Evolutionary conservation across 2,113 vertebrate genomes (phyloP).

Genomic region (Notothenia rossii): DNA sequence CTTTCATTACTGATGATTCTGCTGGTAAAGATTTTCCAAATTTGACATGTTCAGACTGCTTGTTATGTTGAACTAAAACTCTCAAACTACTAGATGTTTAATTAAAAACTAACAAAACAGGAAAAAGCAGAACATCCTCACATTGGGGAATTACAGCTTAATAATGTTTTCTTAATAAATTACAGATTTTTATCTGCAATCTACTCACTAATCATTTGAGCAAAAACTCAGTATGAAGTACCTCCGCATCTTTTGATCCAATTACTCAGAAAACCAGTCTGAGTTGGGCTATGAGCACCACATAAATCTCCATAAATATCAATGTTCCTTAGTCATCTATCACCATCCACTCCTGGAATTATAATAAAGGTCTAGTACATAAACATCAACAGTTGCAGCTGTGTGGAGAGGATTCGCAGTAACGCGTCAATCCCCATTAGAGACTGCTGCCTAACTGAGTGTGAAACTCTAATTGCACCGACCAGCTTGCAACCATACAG

Average conservation of each 20-base stretch:
- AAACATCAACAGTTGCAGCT: conserved; percentile 74
- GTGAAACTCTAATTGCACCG: conserved; percentile 79
- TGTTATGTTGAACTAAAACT: not conserved
- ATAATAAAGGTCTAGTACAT: conserved; percentile 46
- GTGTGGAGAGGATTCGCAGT: conserved; percentile 59
- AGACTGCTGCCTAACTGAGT: conserved; percentile 72
- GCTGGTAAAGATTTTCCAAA: not conserved
- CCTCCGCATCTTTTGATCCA: conserved; percentile 5
- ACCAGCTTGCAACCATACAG: conserved; percentile 65
- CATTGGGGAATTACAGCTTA: not conserved
- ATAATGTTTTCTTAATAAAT: not conserved
- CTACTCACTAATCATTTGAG: not conserved
- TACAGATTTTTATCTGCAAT: not conserved
- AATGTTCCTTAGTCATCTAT: conserved; percentile 42
- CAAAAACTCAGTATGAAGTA: not conserved
- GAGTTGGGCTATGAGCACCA: conserved; percentile 8
- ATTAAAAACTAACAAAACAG: not conserved
- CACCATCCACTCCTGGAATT: conserved; percentile 45
- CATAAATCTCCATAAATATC: conserved; percentile 44
- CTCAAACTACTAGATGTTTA: too few species aligned
- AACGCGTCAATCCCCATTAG: conserved; percentile 76
- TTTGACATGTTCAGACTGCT: not conserved
- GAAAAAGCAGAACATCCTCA: not conserved
- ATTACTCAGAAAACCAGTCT: conserved; percentile 7
- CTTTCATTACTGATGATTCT: not conserved